Percentiles rank a stretch among this genome's conserved stretches.
These are phyloP conservation scores for Phrynosoma platyrhinos DNA, from an alignment of 2,113 vertebrate species.

Conservation along the genomic window DNA sequence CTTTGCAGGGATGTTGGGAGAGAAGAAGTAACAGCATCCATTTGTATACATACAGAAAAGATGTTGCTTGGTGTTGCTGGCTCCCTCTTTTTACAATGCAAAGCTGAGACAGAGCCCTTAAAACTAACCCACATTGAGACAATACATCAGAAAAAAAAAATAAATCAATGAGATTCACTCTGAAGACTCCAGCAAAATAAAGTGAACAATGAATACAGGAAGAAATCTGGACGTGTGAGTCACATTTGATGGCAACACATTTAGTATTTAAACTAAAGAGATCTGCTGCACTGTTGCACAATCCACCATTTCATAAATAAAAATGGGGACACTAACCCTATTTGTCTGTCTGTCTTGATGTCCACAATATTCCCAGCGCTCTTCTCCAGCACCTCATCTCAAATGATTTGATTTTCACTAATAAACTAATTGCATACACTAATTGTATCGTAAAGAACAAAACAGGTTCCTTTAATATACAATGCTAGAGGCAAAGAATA, in stretches of 20 bases:
- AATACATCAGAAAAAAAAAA: not conserved
- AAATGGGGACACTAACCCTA: too few relatives aligned
- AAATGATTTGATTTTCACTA: too few relatives aligned
- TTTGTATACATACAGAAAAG: not conserved
- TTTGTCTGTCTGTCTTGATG: too few relatives aligned
- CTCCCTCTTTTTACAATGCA: not conserved
- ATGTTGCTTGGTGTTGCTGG: not conserved
- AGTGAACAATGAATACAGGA: too few relatives aligned
- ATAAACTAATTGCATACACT: too few relatives aligned
- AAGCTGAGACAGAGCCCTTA: not conserved
- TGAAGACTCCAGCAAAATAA: not conserved
- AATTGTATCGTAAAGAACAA: not conserved
- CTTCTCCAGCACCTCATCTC: too few relatives aligned
- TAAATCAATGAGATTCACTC: not conserved
- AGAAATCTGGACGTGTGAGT: not conserved
- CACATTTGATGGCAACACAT: not conserved
- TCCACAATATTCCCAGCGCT: too few relatives aligned
- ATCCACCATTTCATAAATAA: too few relatives aligned
- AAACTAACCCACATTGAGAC: not conserved
- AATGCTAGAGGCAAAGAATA: not conserved
- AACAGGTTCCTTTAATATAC: not conserved
- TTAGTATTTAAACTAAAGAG: not conserved
- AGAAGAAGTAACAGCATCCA: slow-evolving; percentile 24
- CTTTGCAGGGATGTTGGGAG: not conserved
- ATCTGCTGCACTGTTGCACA: too few relatives aligned